Evolutionary conservation across 92 coral and sea anemone species (phyloP).

Genomic region (Phenganax subtilis): DNA sequence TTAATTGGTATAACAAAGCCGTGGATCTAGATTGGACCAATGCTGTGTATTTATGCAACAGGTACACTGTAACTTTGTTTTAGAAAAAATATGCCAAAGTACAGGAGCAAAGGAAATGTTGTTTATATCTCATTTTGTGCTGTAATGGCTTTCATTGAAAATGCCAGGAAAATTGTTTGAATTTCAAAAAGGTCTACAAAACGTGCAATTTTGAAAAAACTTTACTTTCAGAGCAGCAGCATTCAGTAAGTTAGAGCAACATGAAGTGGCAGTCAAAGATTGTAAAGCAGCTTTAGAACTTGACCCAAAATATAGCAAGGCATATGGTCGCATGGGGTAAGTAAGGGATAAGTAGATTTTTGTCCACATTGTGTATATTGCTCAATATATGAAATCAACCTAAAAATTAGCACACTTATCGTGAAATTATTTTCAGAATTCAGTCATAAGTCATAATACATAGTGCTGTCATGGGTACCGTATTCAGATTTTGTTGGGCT

Average conservation of each 20-base stretch:
- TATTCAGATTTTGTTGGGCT: too few species aligned
- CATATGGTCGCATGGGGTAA: slow-evolving; percentile 96
- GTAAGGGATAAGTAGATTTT: slow-evolving; percentile 3
- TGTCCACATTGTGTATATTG: not conserved
- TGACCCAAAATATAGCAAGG: slow-evolving; percentile 90
- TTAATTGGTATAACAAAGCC: slow-evolving; percentile 73
- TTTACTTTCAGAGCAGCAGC: slow-evolving; percentile 80
- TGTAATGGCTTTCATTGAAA: not conserved
- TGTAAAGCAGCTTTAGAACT: slow-evolving; percentile 74
- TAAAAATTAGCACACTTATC: not conserved
- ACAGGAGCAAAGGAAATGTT: too few species aligned
- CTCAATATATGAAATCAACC: not conserved
- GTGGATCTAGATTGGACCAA: slow-evolving; percentile 79
- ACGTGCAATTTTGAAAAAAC: not conserved
- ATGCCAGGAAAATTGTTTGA: not conserved
- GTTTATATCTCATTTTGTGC: not conserved
- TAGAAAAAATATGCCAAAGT: too few species aligned
- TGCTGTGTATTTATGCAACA: slow-evolving; percentile 92
- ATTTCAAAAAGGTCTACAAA: not conserved
- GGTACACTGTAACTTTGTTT: slow-evolving; percentile 42
- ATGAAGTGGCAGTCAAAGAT: slow-evolving; percentile 78
- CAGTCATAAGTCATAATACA: too few species aligned
- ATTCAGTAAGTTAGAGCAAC: slow-evolving; percentile 70
- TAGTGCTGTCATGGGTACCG: too few species aligned
- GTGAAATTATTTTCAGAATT: too few species aligned